A percentile compares a stretch with the other conserved stretches of the same genome.
These are phyloP conservation scores for Perizoma affinitatum DNA, from an alignment of 2,888 invertebrate species.

Conservation along the genomic window DNA sequence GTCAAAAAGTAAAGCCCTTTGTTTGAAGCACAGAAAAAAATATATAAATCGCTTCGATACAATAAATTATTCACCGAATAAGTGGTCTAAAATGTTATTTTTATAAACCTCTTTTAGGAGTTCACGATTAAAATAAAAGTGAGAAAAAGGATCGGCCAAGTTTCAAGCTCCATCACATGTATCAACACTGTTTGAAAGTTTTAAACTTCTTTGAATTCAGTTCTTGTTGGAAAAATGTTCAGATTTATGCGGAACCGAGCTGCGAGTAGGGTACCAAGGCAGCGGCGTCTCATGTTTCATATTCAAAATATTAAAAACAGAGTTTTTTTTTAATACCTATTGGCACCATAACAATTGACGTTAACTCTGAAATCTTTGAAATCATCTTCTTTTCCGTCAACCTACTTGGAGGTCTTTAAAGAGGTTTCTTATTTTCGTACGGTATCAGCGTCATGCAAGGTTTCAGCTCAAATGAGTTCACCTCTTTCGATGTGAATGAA, in stretches of 20 bases:
- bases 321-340: too few species aligned
- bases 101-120: conserved; percentile 17
- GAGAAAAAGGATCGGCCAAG: conserved; percentile 34
- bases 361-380: too few species aligned
- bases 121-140: conserved; percentile 38
- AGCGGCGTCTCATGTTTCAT: too few species aligned
- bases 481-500: too few species aligned
- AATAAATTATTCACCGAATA: conserved; percentile 35
- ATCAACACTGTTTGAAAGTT: conserved; percentile 61
- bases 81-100: conserved; percentile 20
- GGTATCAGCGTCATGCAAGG: too few species aligned
- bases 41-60: conserved; percentile 11
- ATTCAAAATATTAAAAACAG: too few species aligned
- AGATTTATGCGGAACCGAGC: conserved; percentile 53
- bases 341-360: too few species aligned
- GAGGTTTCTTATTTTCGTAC: too few species aligned
- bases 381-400: too few species aligned
- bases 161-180: conserved; percentile 59
- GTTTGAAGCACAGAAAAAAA: conserved; percentile 6
- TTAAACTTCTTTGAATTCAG: conserved; percentile 56
- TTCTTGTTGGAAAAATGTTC: conserved; percentile 57
- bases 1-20: conserved; percentile 16
- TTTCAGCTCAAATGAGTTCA: too few species aligned
- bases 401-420: too few species aligned
- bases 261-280: conserved; percentile 32